Percentiles rank a stretch among this genome's conserved stretches.
Evolutionary conservation across 92 coral and sea anemone genomes (phyloP).

Genomic region (Anthopleura xanthogrammica): DNA sequence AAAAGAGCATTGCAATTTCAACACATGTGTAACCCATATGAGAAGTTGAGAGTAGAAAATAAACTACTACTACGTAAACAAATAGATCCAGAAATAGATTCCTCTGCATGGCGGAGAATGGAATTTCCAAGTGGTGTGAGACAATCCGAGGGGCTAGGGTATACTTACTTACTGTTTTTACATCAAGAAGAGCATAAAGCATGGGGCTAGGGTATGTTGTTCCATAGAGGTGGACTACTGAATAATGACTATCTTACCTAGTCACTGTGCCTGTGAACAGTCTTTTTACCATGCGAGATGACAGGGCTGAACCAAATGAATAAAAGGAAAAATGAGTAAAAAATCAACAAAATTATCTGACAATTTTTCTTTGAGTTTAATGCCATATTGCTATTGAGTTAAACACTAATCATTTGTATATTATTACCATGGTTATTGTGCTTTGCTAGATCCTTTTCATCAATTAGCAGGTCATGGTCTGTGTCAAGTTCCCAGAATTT

Average conservation of each 20-base stretch:
- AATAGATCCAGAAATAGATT: too few relatives aligned
- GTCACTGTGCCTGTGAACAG: slow-evolving; percentile 98
- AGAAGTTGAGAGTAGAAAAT: too few relatives aligned
- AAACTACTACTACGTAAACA: too few relatives aligned
- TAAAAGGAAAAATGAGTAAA: neutral
- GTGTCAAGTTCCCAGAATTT: slow-evolving; percentile 99
- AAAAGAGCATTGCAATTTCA: too few relatives aligned
- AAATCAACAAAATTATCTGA: neutral
- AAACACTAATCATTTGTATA: neutral
- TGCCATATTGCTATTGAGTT: neutral
- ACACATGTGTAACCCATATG: too few relatives aligned
- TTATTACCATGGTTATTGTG: slow-evolving; percentile 86
- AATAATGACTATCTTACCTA: slow-evolving; percentile 37
- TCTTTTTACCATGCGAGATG: slow-evolving; percentile 78
- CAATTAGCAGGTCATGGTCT: slow-evolving; percentile 92
- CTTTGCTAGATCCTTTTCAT: slow-evolving; percentile 87
- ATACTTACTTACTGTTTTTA: too few relatives aligned
- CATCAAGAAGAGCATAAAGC: too few relatives aligned
- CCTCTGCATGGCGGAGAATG: too few relatives aligned
- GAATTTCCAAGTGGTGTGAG: too few relatives aligned
- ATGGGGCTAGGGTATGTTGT: too few relatives aligned
- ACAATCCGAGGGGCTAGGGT: too few relatives aligned
- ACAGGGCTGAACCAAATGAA: slow-evolving; percentile 56
- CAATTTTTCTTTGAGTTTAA: neutral
- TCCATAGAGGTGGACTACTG: too few relatives aligned